A percentile compares a stretch with the other conserved stretches of the same genome.
Conservation (phyloP, 1,140 invertebrate species). For the Drosophila repleta region DNA sequence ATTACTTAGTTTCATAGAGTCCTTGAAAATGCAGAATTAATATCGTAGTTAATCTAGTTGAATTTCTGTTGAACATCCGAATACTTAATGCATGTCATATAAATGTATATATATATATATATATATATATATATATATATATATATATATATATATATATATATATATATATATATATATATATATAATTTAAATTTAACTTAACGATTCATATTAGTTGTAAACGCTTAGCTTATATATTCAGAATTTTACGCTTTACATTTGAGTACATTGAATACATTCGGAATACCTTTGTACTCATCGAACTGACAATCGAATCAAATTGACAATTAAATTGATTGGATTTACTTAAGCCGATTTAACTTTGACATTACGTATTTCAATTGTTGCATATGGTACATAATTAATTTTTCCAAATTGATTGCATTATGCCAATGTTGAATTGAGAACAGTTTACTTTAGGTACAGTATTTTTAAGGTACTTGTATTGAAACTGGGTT, state of each 20-base stretch:
- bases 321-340: constrained; percentile 60
- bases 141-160: neutral
- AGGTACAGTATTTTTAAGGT: constrained; percentile 51
- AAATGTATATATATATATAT: neutral
- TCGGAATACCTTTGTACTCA: constrained; percentile 36
- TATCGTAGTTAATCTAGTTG: too few species aligned
- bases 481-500: constrained; percentile 53
- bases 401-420: neutral
- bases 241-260: constrained; percentile 74
- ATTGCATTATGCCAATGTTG: neutral
- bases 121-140: neutral
- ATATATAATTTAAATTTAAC: constrained; percentile 4
- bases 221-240: constrained; percentile 48
- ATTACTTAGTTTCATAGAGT: neutral
- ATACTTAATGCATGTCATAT: neutral
- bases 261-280: constrained; percentile 45
- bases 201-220: constrained; percentile 8
- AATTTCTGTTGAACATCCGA: too few species aligned
- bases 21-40: constrained; percentile 2
- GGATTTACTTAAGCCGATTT: constrained; percentile 35
- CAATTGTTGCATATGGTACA: constrained; percentile 1
- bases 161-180: neutral
- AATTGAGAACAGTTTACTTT: constrained; percentile 20
- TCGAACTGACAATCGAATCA: constrained; percentile 28
- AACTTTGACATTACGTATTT: constrained; percentile 35